These are phyloP conservation scores for Bucco capensis DNA, from an alignment of 2,113 vertebrate species.

Conservation along the genomic window DNA sequence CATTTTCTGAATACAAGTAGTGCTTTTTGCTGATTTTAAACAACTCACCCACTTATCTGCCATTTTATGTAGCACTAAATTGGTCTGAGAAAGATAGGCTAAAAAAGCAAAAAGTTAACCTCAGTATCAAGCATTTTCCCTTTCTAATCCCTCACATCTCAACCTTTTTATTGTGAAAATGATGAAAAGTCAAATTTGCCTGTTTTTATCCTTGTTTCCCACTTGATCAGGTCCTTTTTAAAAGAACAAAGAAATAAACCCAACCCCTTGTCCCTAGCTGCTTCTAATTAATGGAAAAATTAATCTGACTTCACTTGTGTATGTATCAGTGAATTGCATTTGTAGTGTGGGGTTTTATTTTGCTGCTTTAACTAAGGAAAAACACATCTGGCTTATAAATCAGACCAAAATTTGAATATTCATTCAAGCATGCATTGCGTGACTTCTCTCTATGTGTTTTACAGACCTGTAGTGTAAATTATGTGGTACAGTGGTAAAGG, in stretches of 20 bases:
- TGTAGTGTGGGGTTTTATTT: neutral
- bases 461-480: neutral
- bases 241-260: neutral
- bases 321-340: neutral
- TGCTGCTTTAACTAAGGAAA: neutral
- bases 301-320: neutral
- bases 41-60: neutral
- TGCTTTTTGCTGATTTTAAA: neutral
- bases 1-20: neutral
- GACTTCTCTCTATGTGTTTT: neutral
- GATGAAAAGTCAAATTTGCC: neutral
- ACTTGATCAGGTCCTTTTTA: neutral
- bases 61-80: neutral
- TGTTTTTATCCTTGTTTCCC: neutral
- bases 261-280: neutral
- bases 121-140: neutral
- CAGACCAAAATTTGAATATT: neutral
- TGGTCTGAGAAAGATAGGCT: neutral
- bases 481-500: neutral
- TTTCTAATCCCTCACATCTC: neutral
- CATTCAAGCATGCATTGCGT: neutral
- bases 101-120: neutral
- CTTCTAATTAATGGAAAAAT: neutral
- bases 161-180: neutral
- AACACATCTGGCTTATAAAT: neutral